phyloP scores from a whole-genome alignment of 2,888 invertebrate genomes.

The Pheosia tremula region DNA sequence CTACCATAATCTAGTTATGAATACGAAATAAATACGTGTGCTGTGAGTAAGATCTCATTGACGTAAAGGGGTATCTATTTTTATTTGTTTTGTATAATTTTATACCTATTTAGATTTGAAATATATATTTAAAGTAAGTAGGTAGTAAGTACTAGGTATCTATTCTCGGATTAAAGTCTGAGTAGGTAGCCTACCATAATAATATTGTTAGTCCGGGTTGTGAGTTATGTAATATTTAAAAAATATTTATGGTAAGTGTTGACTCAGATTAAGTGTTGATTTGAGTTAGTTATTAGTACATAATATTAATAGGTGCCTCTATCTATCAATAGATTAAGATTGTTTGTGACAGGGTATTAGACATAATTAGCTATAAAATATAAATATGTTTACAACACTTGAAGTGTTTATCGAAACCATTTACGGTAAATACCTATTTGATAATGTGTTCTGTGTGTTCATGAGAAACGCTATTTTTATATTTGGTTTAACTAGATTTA shows the following conservation, averaged over 20 bases:
- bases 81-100: constrained; percentile 20
- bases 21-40: constrained; percentile 53
- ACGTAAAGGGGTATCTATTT: constrained; percentile 41
- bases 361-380: constrained; percentile 26
- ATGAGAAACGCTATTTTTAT: constrained; percentile 2
- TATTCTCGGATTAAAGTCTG: too few species aligned
- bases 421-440: constrained; percentile 3
- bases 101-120: constrained; percentile 9
- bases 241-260: background rate
- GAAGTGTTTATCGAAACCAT: constrained; percentile 16
- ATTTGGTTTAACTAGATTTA: background rate
- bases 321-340: constrained; percentile 20
- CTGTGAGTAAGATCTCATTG: constrained; percentile 79
- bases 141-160: background rate
- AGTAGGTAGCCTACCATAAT: background rate
- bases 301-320: constrained; percentile 16
- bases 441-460: constrained; percentile 10
- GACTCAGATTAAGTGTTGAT: constrained; percentile 17
- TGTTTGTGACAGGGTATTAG: constrained; percentile 49
- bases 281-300: constrained; percentile 27
- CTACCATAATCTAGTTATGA: constrained; percentile 27
- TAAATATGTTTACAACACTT: constrained; percentile 14
- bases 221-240: constrained; percentile 21
- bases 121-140: background rate
- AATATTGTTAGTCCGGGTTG: constrained; percentile 22